Evolutionary conservation across 2,113 vertebrate species (phyloP), one percentile per base, ranked within the genome.

Genomic region (Epinephelus cyanopodus): DNA sequence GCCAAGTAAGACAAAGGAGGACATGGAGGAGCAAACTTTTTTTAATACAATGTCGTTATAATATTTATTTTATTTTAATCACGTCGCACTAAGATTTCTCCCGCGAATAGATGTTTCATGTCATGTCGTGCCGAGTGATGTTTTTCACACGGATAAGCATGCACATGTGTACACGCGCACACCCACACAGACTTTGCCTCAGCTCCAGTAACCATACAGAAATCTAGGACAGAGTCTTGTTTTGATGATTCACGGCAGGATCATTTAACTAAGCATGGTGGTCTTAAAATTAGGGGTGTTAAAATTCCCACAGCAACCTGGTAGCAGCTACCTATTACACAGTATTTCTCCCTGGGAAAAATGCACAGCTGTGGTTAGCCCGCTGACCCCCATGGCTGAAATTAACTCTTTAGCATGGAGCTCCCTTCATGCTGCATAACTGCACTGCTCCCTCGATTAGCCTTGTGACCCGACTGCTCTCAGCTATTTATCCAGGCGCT

Each of bases 401-500:
- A 88, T 88, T 13, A 76, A 82, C 71, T 86, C 76, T 83, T 84
- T 74, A 81, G 78, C 60, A 45, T 54, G 45, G 48, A 25, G 56
- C 66, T 52, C 5, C 68, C 29, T 53, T 74, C 45, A 58, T 63
- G 48, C 72, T 72, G 77, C 76, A 79, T 1, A 21, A 66, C 76
- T 66, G 52, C 57, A 11, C 62, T 53, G 74, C 77, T 77, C 75
- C 66, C 52, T 84, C 25, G 3, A 81, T 90, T 87, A 86, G 84
- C 81, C 81, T 87, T 68, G 70, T 87, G 79, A 70, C 72, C 67
- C n/a, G 76, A 77, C 62, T 62, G 77, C 78, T 77, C 67, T 63
- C 60, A 62, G 68, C 67, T 86, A 78, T 93, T 92, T 88, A 90
- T 83, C 76, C 53, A 62, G 45, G 25, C 18, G 3, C 65, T 67